Percentiles rank a stretch among this genome's conserved stretches.
These are phyloP conservation scores for Acomys russatus DNA, from an alignment of 2,797 vertebrate genomes.

Conservation along the genomic window DNA sequence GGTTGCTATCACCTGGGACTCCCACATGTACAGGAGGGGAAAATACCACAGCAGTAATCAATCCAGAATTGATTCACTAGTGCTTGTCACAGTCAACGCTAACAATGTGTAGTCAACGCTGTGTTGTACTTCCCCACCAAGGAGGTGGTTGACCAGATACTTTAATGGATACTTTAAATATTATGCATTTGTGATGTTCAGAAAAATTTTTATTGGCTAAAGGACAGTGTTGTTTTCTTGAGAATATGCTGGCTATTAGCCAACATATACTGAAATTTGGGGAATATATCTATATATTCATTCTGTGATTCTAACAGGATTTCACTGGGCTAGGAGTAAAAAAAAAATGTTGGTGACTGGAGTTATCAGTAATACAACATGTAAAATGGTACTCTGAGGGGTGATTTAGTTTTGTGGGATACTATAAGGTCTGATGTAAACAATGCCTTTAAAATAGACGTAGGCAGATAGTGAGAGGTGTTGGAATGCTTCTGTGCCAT, in stretches of 20 bases:
- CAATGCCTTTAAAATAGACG: slow-evolving; percentile 45
- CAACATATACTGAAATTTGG: slow-evolving; percentile 56
- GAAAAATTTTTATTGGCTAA: slow-evolving; percentile 66
- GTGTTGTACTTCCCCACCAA: slow-evolving; percentile 68
- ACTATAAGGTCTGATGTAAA: slow-evolving; percentile 69
- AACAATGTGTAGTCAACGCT: neutral
- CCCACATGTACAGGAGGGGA: slow-evolving; percentile 60
- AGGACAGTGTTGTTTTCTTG: slow-evolving; percentile 59
- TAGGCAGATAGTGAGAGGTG: slow-evolving; percentile 62
- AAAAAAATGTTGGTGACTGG: slow-evolving; percentile 59
- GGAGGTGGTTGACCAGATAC: slow-evolving; percentile 33
- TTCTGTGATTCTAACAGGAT: slow-evolving; percentile 66
- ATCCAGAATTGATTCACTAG: slow-evolving; percentile 53
- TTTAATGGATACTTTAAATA: slow-evolving; percentile 50
- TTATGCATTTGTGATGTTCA: slow-evolving; percentile 56
- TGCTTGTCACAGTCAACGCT: slow-evolving; percentile 50
- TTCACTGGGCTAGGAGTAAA: slow-evolving; percentile 45
- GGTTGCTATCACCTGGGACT: slow-evolving; percentile 48
- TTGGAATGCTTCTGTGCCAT: slow-evolving; percentile 69
- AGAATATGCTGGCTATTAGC: neutral
- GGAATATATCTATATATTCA: slow-evolving; percentile 57
- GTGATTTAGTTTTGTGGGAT: slow-evolving; percentile 71
- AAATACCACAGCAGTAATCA: slow-evolving; percentile 41
- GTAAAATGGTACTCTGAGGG: slow-evolving; percentile 66
- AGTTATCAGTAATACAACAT: slow-evolving; percentile 72